A percentile compares a stretch with the other conserved stretches of the same genome.
These are phyloP conservation scores for Pelochelys cantorii DNA, from an alignment of 2,797 vertebrate species.

Conservation along the genomic window DNA sequence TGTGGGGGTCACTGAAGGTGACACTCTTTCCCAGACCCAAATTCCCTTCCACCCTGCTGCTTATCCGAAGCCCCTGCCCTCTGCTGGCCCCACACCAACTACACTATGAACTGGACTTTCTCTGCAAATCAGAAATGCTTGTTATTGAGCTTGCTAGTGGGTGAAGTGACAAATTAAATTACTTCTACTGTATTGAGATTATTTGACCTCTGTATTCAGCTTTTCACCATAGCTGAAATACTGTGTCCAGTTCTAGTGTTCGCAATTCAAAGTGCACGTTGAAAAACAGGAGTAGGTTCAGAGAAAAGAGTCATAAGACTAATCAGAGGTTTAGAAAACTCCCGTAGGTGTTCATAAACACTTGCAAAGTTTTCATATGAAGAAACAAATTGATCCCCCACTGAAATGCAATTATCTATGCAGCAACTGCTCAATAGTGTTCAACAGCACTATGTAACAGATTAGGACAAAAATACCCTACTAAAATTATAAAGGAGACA, in stretches of 20 bases:
- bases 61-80: too few species aligned
- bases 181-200: not conserved
- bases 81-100: too few species aligned
- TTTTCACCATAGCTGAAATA: not conserved
- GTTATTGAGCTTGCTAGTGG: too few species aligned
- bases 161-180: too few species aligned
- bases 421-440: not conserved
- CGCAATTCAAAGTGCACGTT: not conserved
- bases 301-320: not conserved
- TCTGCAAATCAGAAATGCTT: too few species aligned
- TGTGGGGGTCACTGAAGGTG: too few species aligned
- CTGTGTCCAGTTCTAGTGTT: not conserved
- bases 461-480: constrained; percentile 15
- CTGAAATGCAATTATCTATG: not conserved
- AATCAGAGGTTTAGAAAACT: too few species aligned
- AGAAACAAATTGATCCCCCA: not conserved
- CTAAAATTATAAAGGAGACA: not conserved
- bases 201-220: not conserved
- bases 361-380: not conserved
- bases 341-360: not conserved
- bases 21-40: too few species aligned
- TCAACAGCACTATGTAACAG: not conserved
- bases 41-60: too few species aligned
- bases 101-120: too few species aligned
- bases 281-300: not conserved